Conservation (phyloP, 2,888 invertebrate genomes). For the Meteorus cinctellus region DNA sequence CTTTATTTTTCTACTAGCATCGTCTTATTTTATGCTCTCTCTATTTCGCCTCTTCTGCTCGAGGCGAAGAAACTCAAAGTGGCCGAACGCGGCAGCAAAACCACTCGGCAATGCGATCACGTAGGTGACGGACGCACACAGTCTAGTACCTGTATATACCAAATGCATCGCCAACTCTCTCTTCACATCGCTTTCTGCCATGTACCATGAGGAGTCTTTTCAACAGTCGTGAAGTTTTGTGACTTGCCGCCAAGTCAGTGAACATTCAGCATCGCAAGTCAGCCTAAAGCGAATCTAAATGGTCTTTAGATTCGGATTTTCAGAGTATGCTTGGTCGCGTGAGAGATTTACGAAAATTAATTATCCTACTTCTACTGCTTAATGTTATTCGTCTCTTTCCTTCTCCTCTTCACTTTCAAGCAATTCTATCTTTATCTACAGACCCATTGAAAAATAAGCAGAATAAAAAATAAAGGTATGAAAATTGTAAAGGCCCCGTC, state of each 20-base stretch:
- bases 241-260: constrained; percentile 21
- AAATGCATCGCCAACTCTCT: constrained; percentile 13
- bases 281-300: constrained; percentile 22
- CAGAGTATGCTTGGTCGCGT: constrained; percentile 21
- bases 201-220: neutral
- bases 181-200: constrained; percentile 13
- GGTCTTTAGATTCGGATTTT: constrained; percentile 42
- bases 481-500: constrained; percentile 17
- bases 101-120: constrained; percentile 53
- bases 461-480: constrained; percentile 22
- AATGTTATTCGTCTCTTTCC: neutral
- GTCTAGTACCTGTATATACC: constrained; percentile 35
- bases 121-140: constrained; percentile 51
- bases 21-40: constrained; percentile 20
- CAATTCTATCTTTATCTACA: neutral
- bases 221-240: constrained; percentile 27
- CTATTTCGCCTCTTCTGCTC: constrained; percentile 27
- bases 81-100: constrained; percentile 34
- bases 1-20: neutral
- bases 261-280: neutral
- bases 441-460: neutral
- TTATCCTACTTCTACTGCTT: neutral
- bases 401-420: neutral
- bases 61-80: constrained; percentile 45
- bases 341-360: constrained; percentile 29